Base-by-base conservation (phyloP, 2,113 vertebrate genomes). In the Apeltes quadracus region DNA sequence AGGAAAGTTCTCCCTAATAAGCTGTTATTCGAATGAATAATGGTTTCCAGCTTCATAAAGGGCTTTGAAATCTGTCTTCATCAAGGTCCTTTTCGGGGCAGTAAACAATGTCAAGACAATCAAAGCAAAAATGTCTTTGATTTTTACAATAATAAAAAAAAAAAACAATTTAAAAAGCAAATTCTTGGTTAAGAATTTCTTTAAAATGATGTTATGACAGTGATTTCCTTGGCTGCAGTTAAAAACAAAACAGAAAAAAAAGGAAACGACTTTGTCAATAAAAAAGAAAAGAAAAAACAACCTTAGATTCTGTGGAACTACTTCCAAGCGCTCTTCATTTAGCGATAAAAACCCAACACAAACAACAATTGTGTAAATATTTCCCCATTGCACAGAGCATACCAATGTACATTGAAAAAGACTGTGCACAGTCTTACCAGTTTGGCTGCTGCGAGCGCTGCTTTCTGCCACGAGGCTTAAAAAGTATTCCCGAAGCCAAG, bases 361-460 rank as follows among this genome's bases (percentile, higher is more conserved):
- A 90, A 87, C 75, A 64, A 71, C 66, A n/a, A 79, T 77, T 85
- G 84, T 84, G 84, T 62, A 79, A 80, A 89, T 86, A 88, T 75
- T 78, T 74, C 70, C 63, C 36, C 80, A 71, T 67, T 81, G 44
- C 64, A 71, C 78, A 82, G 48, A 50, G 79, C 81, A 83, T 81
- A 81, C 84, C 69, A 20, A 65, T 74, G 79, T 73, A 83, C 76
- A 73, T 82, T 58, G 61, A 78, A 61, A 53, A 43, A 69, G 74
- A 70, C 75, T 79, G 62, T 72, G 53, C 71, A 76, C 74, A 81
- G 59, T 78, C 83, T 72, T 72, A 84, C 82, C 71, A 76, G 81
- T 86, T 85, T 88, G 79, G 81, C 83, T 83, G 66, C 79, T 76
- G 61, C 61, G 75, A 72, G 46, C 48, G 75, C 75, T 80, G 76